Evolutionary conservation across 1,140 invertebrate genomes (phyloP).

Genomic region (Tetramorium alpestre): DNA sequence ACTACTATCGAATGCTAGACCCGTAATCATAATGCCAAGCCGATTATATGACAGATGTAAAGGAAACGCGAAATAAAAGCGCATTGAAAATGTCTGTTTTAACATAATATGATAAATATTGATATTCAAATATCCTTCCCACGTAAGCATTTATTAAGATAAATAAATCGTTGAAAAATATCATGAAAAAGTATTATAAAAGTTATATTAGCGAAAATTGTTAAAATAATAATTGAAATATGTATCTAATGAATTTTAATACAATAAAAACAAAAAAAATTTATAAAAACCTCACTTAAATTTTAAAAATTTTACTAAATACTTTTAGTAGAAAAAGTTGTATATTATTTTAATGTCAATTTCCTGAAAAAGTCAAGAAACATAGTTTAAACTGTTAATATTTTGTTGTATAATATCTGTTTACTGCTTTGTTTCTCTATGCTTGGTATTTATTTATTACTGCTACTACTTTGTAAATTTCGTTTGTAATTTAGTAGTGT

Average conservation of each 20-base stretch:
- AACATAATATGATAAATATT: constrained; percentile 8
- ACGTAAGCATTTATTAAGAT: neutral
- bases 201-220: neutral
- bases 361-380: neutral
- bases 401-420: neutral
- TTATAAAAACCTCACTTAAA: neutral
- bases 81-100: neutral
- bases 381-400: neutral
- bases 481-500: neutral
- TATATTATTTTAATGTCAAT: constrained; percentile 3
- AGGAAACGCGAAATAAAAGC: constrained; percentile 8
- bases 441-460: neutral
- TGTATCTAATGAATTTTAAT: neutral
- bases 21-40: constrained; percentile 47
- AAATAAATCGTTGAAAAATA: neutral
- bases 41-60: constrained; percentile 28
- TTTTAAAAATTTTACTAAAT: neutral
- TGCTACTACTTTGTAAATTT: neutral
- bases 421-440: neutral
- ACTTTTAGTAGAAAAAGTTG: neutral
- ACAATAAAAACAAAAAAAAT: neutral
- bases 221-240: neutral
- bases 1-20: constrained; percentile 41
- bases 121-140: neutral
- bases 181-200: neutral